Conservation (phyloP, 2,113 vertebrate genomes). For the Antechinus flavipes region DNA sequence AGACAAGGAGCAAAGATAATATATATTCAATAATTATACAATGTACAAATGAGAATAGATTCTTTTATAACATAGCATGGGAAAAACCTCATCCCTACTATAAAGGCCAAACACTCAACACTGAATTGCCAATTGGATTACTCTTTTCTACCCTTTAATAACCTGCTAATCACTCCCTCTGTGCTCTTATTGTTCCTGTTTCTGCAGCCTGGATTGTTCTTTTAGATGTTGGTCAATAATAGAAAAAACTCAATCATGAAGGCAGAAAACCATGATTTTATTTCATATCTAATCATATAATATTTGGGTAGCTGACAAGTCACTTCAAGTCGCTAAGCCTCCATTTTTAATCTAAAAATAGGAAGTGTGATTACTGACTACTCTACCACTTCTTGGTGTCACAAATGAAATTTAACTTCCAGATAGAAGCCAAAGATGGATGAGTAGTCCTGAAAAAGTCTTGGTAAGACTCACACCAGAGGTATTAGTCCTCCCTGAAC, state of each 20-base stretch:
- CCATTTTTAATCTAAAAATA: background rate
- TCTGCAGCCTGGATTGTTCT: background rate
- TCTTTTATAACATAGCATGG: background rate
- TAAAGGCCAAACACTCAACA: background rate
- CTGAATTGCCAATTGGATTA: background rate
- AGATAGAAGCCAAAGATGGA: background rate
- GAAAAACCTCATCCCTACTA: background rate
- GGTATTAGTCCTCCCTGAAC: background rate
- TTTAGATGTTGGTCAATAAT: background rate
- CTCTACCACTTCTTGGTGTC: background rate
- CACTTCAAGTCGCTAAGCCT: background rate
- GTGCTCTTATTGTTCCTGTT: background rate
- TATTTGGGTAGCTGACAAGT: background rate
- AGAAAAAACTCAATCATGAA: background rate
- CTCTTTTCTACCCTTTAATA: background rate
- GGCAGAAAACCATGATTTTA: background rate
- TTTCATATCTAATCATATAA: background rate
- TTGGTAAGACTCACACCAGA: background rate
- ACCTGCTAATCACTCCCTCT: background rate
- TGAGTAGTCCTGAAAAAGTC: background rate
- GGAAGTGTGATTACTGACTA: background rate
- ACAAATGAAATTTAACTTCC: background rate
- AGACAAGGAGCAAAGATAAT: background rate
- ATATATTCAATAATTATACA: background rate
- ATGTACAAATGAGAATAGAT: background rate